Percentiles rank a stretch among this genome's conserved stretches.
phyloP scores from a whole-genome alignment of 2,797 vertebrate genomes.

The Eulemur mongoz region DNA sequence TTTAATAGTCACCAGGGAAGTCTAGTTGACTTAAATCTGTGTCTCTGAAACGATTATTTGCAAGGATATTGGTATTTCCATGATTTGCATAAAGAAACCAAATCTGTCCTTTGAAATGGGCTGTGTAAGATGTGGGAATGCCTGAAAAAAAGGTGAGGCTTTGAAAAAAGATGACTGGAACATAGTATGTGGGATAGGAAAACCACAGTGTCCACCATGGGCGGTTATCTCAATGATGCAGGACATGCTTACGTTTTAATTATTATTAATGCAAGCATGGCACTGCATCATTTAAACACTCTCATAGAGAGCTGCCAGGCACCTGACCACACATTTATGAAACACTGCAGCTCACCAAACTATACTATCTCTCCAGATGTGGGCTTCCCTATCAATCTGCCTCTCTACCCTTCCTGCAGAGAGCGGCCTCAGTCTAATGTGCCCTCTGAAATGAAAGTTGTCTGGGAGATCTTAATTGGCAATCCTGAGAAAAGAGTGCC shows the following conservation, averaged over 20 bases:
- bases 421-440: neutral
- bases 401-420: neutral
- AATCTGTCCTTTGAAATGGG: neutral
- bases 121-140: neutral
- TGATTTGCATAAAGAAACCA: neutral
- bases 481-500: neutral
- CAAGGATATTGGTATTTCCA: neutral
- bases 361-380: neutral
- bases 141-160: neutral
- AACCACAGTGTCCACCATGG: neutral
- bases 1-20: neutral
- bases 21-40: neutral
- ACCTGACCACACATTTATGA: neutral
- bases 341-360: neutral
- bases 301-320: neutral
- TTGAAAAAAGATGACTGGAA: neutral
- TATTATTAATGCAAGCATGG: neutral
- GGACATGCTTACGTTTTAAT: neutral
- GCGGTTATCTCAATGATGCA: neutral
- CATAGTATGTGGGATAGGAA: neutral
- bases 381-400: neutral
- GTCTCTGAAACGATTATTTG: neutral
- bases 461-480: slow-evolving; percentile 3
- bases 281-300: neutral
- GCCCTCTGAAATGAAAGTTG: neutral